A percentile compares a stretch with the other conserved stretches of the same genome.
phyloP scores from a whole-genome alignment of 2,888 invertebrate genomes.

The Eupithecia insigniata region DNA sequence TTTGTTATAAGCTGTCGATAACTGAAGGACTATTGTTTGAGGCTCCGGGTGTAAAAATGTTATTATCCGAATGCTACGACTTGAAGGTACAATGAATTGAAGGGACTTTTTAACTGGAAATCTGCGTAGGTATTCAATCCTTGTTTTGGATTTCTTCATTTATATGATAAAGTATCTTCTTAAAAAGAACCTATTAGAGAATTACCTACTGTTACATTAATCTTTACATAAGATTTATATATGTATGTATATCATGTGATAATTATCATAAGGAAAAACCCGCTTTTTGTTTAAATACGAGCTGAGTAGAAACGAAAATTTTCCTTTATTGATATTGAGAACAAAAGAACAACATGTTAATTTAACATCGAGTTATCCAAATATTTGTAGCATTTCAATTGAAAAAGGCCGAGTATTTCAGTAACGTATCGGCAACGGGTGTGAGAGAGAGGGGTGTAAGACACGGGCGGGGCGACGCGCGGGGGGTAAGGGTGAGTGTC shows the following conservation, averaged over 20 bases:
- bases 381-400: slow-evolving; percentile 50
- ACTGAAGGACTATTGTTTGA: slow-evolving; percentile 72
- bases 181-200: no score
- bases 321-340: slow-evolving; percentile 18
- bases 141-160: not conserved
- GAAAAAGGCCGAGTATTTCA: slow-evolving; percentile 62
- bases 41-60: slow-evolving; percentile 63
- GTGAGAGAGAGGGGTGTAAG: slow-evolving; percentile 81
- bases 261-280: no score
- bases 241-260: no score
- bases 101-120: slow-evolving; percentile 42
- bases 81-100: slow-evolving; percentile 37
- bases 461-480: slow-evolving; percentile 69
- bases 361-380: slow-evolving; percentile 39
- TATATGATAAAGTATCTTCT: not conserved
- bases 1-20: slow-evolving; percentile 71
- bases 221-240: no score
- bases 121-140: slow-evolving; percentile 11
- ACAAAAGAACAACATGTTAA: slow-evolving; percentile 39
- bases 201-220: no score
- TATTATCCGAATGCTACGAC: slow-evolving; percentile 47
- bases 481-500: slow-evolving; percentile 71
- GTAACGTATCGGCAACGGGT: slow-evolving; percentile 67
- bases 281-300: not conserved
- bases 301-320: slow-evolving; percentile 7